Evolutionary conservation across 2,888 invertebrate genomes (phyloP), one percentile per base, ranked within the genome.

Genomic region (Augiades crinisus): DNA sequence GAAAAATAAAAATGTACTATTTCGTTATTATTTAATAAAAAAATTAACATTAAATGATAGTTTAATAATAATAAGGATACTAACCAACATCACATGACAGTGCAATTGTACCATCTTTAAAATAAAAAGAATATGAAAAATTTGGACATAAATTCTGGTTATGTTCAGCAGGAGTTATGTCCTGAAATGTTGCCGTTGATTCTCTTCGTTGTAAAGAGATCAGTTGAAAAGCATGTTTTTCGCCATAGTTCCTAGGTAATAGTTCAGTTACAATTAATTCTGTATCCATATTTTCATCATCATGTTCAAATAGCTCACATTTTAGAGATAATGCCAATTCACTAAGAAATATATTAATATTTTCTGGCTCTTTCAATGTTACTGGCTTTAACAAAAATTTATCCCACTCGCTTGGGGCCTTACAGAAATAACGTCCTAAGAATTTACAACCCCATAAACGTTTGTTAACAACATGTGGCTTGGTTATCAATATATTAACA

Each of bases 381-480:
- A 37, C 30, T 13, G 47, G 8, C 8, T 34, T 24, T 5, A 57
- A 31, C 24, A 30, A 21, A 7, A 6, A 16, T 5, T 38, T 12
- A 30, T 21, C 16, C 2, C 6, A 5, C n/a, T 13, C 30, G 0
- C 51, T 33, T 8, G 40, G 22, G 13, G 41, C 14, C 21, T 47
- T 49, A 30, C 53, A 58, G 16, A 31, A 51, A 45, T 47, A 50
- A 58, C 59, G 70, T 46, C 61, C 63, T 64, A 80, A 69, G 51
- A 73, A 57, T 65, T 80, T 90, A 44, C 70, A 70, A 10, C 93
- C 93, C 74, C 92, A 92, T 68, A 95, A 81, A 71, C 94, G 92
- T 64, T 93, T 92, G 76, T 95, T 95, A 4, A 95, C 81, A 51
- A 94, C 90, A 71, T 95, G 94, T 44, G 95, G 94, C 72, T 93